Conservation (phyloP, 1,140 invertebrate species). For the Agrilus planipennis region DNA sequence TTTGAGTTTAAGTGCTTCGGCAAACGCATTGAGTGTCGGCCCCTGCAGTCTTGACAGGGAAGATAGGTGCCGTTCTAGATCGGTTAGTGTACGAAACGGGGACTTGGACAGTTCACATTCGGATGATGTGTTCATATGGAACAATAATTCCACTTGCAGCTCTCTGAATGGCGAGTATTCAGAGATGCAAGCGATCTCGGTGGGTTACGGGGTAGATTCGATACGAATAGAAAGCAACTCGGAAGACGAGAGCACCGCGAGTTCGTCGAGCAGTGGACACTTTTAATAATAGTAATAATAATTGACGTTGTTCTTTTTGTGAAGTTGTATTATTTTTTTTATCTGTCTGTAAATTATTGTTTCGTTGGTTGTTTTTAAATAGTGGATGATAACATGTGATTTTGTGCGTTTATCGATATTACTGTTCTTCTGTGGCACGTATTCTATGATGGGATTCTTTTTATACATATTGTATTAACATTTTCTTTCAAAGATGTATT, state of each 20-base stretch:
- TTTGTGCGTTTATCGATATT: too few species aligned
- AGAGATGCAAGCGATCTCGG: slow-evolving; percentile 44
- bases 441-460: too few species aligned
- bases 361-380: too few species aligned
- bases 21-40: slow-evolving; percentile 24
- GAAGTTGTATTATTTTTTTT: too few species aligned
- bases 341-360: too few species aligned
- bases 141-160: slow-evolving; percentile 4
- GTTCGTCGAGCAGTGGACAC: slow-evolving; percentile 28
- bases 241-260: slow-evolving; percentile 40
- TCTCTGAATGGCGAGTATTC: neutral
- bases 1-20: slow-evolving; percentile 42
- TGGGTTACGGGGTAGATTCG: too few species aligned
- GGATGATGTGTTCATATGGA: slow-evolving; percentile 18
- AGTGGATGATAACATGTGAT: too few species aligned
- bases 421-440: too few species aligned
- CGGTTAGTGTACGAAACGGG: slow-evolving; percentile 17
- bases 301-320: too few species aligned
- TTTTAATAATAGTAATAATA: too few species aligned
- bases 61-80: slow-evolving; percentile 17
- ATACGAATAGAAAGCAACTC: slow-evolving; percentile 41
- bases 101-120: slow-evolving; percentile 13
- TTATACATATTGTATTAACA: too few species aligned
- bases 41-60: slow-evolving; percentile 13
- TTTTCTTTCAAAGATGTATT: too few species aligned